Percentiles rank a stretch among this genome's conserved stretches.
phyloP scores from a whole-genome alignment of 2,797 vertebrate genomes.

The Euphonia xanthogaster region DNA sequence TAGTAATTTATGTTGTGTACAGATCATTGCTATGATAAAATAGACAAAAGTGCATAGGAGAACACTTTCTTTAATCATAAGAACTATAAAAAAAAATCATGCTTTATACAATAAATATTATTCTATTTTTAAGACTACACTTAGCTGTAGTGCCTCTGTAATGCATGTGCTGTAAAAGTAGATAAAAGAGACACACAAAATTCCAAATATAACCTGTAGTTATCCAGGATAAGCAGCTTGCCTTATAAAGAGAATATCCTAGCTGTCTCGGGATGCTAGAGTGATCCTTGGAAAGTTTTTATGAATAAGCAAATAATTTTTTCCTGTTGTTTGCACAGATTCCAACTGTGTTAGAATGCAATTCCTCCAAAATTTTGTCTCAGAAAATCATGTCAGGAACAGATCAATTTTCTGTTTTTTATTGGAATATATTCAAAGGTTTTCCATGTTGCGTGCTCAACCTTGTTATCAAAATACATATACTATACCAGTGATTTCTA shows the following conservation, averaged over 20 bases:
- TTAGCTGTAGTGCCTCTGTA: neutral
- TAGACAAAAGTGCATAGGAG: constrained; percentile 7
- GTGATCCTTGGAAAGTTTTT: neutral
- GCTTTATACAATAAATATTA: neutral
- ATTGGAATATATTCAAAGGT: neutral
- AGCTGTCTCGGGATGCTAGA: neutral
- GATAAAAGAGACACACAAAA: neutral
- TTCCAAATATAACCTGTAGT: neutral
- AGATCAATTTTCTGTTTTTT: neutral
- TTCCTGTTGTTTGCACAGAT: neutral
- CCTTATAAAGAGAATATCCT: neutral
- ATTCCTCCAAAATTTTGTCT: neutral
- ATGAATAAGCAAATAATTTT: neutral
- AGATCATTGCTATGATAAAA: constrained; percentile 24
- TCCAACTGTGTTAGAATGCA: neutral
- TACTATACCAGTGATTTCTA: neutral
- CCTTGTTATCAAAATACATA: neutral
- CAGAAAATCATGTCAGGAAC: neutral
- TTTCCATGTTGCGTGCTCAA: neutral
- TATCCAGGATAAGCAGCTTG: neutral
- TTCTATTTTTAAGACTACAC: neutral
- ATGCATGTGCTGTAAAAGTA: neutral
- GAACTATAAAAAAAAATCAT: constrained; percentile 10
- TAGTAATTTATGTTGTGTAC: constrained; percentile 35
- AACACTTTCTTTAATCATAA: constrained; percentile 25